A percentile compares a stretch with the other conserved stretches of the same genome.
Evolutionary conservation across 2,113 vertebrate genomes (phyloP).

Genomic region (Vulpes lagopus): DNA sequence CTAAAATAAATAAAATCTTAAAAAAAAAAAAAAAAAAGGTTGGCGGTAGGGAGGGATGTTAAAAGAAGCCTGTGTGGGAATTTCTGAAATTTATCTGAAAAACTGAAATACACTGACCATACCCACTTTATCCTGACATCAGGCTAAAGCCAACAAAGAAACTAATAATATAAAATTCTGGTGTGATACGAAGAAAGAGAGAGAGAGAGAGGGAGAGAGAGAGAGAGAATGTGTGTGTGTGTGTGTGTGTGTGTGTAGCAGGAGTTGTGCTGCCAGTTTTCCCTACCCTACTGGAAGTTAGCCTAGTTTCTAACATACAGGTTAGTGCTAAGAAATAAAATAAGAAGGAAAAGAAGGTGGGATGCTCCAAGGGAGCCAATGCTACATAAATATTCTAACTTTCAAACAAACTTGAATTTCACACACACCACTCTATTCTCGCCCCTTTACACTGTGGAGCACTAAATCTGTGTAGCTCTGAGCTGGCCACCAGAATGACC

Average conservation of each 20-base stretch:
- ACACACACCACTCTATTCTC: not conserved
- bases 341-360: slow-evolving; percentile 67
- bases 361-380: not conserved
- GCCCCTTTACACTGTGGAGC: not conserved
- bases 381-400: slow-evolving; percentile 71
- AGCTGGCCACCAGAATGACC: not conserved
- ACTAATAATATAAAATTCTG: slow-evolving; percentile 53
- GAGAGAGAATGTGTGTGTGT: no score
- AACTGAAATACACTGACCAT: slow-evolving; percentile 60
- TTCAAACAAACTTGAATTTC: slow-evolving; percentile 61
- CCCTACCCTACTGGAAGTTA: slow-evolving; percentile 61
- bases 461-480: not conserved
- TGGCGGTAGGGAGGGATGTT: not conserved
- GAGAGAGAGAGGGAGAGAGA: not conserved
- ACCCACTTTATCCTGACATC: slow-evolving; percentile 57
- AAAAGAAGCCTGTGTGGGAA: slow-evolving; percentile 6
- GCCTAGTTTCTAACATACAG: slow-evolving; percentile 53
- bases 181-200: not conserved
- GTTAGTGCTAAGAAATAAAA: slow-evolving; percentile 61
- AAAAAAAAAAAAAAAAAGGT: not conserved
- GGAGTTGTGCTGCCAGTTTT: not conserved
- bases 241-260: not conserved
- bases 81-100: slow-evolving; percentile 71
- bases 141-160: slow-evolving; percentile 50
- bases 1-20: not conserved